These are phyloP conservation scores for Eurytoma californica DNA, from an alignment of 2,888 invertebrate species.

Conservation along the genomic window DNA sequence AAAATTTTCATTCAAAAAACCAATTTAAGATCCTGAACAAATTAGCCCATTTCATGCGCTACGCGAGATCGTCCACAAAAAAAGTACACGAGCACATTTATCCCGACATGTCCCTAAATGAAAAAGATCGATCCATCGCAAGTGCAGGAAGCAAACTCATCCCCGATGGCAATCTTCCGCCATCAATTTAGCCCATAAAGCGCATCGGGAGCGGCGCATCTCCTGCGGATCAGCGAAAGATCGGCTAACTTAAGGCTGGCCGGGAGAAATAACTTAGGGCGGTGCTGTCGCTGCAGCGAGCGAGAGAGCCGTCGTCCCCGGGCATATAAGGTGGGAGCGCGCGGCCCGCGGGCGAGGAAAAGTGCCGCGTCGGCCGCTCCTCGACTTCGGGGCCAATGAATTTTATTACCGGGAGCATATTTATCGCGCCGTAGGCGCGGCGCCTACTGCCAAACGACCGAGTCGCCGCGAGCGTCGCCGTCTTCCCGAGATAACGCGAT, in stretches of 20 bases:
- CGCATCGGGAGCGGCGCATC: not conserved
- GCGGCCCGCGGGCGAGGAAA: conserved; percentile 42
- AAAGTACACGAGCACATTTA: too few relatives aligned
- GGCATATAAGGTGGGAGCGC: not conserved
- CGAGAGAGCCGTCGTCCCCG: too few relatives aligned
- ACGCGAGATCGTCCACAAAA: too few relatives aligned
- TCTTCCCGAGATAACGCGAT: conserved; percentile 57
- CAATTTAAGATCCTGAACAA: too few relatives aligned
- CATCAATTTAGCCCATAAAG: not conserved
- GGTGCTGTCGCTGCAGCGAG: not conserved
- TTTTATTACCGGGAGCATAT: conserved; percentile 63
- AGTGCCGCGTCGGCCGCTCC: conserved; percentile 32
- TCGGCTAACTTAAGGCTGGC: conserved; percentile 10
- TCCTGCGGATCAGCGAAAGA: conserved; percentile 11
- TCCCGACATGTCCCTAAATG: too few relatives aligned
- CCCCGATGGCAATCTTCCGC: not conserved
- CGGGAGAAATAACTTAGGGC: conserved; percentile 53
- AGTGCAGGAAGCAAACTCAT: too few relatives aligned
- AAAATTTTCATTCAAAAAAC: too few relatives aligned
- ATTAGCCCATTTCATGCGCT: too few relatives aligned
- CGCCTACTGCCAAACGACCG: not conserved
- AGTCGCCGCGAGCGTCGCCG: conserved; percentile 50
- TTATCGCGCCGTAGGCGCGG: conserved; percentile 57
- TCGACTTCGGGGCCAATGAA: conserved; percentile 59
- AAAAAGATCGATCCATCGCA: not conserved